Percentiles rank a stretch among this genome's conserved stretches.
phyloP scores from a whole-genome alignment of 2,113 vertebrate genomes.

The Paratilapia polleni region DNA sequence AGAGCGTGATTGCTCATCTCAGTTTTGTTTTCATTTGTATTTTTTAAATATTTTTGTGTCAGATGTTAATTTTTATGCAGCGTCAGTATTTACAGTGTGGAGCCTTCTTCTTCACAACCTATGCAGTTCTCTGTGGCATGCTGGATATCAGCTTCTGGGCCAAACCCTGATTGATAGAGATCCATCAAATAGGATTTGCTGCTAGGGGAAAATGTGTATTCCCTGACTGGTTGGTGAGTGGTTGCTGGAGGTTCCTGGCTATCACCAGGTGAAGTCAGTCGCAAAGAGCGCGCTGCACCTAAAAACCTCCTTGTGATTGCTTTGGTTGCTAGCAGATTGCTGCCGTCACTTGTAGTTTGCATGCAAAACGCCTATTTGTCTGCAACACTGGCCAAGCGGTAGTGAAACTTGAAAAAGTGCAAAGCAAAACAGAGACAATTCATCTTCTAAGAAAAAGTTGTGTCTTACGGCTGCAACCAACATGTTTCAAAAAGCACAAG shows the following conservation, averaged over 20 bases:
- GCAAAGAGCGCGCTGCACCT: no score
- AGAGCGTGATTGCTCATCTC: not conserved
- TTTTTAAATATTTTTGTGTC: not conserved
- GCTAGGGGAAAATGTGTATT: not conserved
- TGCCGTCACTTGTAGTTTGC: not conserved
- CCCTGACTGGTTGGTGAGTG: fast-evolving
- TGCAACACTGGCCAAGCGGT: not conserved
- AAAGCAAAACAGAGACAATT: not conserved
- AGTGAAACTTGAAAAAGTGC: no score
- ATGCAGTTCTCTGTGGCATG: not conserved
- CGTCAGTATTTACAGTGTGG: not conserved
- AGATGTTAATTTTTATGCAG: not conserved
- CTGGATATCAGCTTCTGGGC: not conserved
- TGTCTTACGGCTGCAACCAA: fast-evolving
- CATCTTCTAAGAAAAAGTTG: not conserved
- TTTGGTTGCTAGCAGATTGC: not conserved
- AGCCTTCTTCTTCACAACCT: not conserved
- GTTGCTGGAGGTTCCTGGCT: not conserved
- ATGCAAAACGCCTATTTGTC: not conserved
- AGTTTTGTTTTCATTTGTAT: not conserved
- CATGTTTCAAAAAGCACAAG: not conserved
- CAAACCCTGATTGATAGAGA: not conserved
- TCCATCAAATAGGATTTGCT: no score
- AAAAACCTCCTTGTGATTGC: not conserved
- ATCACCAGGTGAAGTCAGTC: no score